Percentiles rank a stretch among this genome's conserved stretches.
These are phyloP conservation scores for Watsonalla binaria DNA, from an alignment of 2,888 invertebrate species.

Conservation along the genomic window DNA sequence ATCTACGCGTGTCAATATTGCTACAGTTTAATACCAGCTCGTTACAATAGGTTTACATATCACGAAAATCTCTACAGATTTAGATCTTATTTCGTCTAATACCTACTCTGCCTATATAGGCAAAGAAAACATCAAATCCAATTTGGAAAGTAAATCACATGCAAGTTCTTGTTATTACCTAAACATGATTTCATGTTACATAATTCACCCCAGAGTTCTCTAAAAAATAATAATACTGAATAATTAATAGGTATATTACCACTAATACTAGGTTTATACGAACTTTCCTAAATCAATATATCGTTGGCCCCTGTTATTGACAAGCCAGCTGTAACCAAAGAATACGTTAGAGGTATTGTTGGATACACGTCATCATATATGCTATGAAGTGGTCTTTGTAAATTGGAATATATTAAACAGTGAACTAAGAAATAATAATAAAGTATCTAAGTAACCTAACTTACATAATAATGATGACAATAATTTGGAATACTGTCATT, in stretches of 20 bases:
- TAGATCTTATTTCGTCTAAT: too few relatives aligned
- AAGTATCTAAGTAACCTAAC: too few relatives aligned
- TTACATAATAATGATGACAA: constrained; percentile 5
- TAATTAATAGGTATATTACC: too few relatives aligned
- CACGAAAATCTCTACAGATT: too few relatives aligned
- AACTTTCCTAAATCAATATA: neutral
- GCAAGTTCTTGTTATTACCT: too few relatives aligned
- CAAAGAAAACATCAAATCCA: too few relatives aligned
- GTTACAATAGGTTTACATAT: neutral
- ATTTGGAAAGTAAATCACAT: too few relatives aligned
- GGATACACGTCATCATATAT: neutral
- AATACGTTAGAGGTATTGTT: neutral
- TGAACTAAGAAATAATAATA: neutral
- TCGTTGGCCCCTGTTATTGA: neutral
- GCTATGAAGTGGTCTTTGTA: neutral
- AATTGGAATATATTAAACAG: neutral
- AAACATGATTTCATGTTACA: too few relatives aligned
- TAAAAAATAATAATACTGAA: too few relatives aligned
- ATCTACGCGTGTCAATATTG: neutral
- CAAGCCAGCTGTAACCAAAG: neutral
- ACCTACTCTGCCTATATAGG: too few relatives aligned
- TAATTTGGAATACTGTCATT: neutral
- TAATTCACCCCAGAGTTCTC: too few relatives aligned
- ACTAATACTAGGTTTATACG: neutral
- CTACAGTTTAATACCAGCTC: neutral